These are phyloP conservation scores for Myocastor coypus DNA, from an alignment of 2,113 vertebrate species.

Conservation along the genomic window DNA sequence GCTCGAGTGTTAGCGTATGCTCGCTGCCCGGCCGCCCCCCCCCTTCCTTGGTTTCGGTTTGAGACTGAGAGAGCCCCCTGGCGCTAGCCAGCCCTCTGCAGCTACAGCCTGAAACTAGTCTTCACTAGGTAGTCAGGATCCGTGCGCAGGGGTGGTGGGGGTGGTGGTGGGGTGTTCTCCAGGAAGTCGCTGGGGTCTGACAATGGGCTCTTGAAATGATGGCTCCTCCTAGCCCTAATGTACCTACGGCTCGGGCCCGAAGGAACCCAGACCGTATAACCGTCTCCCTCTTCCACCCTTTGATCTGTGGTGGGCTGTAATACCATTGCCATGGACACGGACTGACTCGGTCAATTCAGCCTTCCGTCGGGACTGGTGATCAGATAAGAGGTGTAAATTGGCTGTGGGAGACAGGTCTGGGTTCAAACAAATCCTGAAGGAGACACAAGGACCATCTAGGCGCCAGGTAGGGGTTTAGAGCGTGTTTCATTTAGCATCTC, in stretches of 20 bases:
- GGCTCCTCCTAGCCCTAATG: neutral
- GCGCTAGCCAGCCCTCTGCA: slow-evolving; percentile 53
- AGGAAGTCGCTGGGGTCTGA: slow-evolving; percentile 34
- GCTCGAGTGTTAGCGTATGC: slow-evolving; percentile 11
- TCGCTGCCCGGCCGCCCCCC: neutral
- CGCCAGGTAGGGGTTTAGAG: neutral
- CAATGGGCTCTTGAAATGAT: slow-evolving; percentile 22
- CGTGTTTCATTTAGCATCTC: neutral
- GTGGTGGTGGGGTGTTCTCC: neutral
- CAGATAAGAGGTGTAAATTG: slow-evolving; percentile 81
- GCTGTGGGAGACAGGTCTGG: slow-evolving; percentile 38
- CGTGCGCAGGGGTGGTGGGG: too few relatives aligned
- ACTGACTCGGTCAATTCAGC: slow-evolving; percentile 41
- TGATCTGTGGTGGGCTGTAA: slow-evolving; percentile 65
- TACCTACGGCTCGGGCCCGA: neutral
- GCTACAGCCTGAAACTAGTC: neutral
- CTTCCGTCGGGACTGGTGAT: slow-evolving; percentile 64
- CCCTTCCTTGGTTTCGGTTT: neutral
- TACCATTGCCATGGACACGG: slow-evolving; percentile 69
- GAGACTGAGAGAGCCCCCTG: slow-evolving; percentile 74
- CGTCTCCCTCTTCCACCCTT: neutral
- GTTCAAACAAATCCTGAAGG: slow-evolving; percentile 56
- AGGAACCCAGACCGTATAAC: slow-evolving; percentile 8
- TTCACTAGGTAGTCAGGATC: slow-evolving; percentile 5
- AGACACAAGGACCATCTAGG: neutral